Base-by-base conservation (phyloP, 2,888 invertebrate species). In the Dolomedes plantarius region DNA sequence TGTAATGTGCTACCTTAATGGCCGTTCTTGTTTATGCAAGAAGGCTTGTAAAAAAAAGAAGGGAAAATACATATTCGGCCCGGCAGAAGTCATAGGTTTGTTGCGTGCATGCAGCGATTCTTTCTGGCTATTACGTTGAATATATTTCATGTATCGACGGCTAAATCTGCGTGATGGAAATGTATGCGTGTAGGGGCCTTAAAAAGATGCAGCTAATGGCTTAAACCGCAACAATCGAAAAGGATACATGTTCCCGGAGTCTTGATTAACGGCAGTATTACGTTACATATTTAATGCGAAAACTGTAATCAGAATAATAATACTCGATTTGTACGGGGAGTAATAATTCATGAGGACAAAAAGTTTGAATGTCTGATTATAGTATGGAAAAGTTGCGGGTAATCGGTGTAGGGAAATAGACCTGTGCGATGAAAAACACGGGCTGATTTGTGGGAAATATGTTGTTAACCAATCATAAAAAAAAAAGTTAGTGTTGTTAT, bases 21-120 rank as follows among this genome's bases (percentile, higher is more conserved):
- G 56, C 23, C 11, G 5, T 56, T 23, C 56, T 56, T 56, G 56
- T 56, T 56, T 56, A 56, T 56, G 56, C 56, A 56, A 56, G 56
- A 56, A 56, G 16, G 41, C 16, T 46, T 46, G 41, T 6, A 41
- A n/a, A n/a, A 16, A 16, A n/a, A 36, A 36, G 36, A 36, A 16
- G 46, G 16, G 9, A 46, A 46, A 46, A 46, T 46, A 46, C 41
- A 46, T 46, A 46, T 46, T 46, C 16, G 41, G 2, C 11, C 41
- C 16, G 16, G 41, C 16, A 46, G 16, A 46, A 46, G 41, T 46
- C 41, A 46, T 46, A 41, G 46, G 41, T n/a, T 46, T 46, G 41
- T 46, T 46, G 41, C 41, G 41, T 46, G 41, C 46, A 13, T 46
- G 41, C 16, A 46, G 41, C 16, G 41, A 46, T 2, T 5, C 9